Evolutionary conservation across 2,113 vertebrate genomes (phyloP).

Genomic region (Thryonomys swinderianus): DNA sequence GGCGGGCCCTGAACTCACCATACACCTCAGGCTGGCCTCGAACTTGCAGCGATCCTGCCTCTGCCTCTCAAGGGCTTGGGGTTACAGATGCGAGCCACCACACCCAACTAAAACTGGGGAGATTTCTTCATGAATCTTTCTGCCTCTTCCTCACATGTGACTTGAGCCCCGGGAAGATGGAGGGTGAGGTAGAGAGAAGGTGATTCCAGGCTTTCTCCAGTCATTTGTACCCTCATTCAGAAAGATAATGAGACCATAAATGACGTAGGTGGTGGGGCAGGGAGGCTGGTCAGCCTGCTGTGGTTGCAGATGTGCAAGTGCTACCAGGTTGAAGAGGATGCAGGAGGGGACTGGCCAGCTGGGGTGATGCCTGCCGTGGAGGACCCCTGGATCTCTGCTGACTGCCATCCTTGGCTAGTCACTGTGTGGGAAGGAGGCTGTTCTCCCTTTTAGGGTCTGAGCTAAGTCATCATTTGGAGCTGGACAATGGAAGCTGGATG

Average conservation of each 20-base stretch:
- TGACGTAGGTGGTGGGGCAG: background rate
- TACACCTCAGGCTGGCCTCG: no score
- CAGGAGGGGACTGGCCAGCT: background rate
- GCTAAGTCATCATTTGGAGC: background rate
- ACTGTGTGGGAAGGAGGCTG: background rate
- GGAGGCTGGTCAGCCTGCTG: background rate
- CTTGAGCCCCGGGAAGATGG: background rate
- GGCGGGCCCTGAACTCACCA: no score
- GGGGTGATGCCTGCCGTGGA: background rate
- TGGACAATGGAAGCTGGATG: background rate
- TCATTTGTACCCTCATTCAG: slow-evolving; percentile 29
- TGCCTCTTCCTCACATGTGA: background rate
- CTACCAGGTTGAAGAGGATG: background rate
- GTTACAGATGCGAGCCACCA: no score
- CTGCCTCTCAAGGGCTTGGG: no score
- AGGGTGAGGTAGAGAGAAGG: background rate
- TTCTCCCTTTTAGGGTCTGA: background rate
- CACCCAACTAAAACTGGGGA: background rate
- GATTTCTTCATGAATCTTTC: background rate
- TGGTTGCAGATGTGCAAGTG: fast-evolving
- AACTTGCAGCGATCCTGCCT: no score
- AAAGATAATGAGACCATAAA: slow-evolving; percentile 11
- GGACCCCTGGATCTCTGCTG: background rate
- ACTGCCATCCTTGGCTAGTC: background rate
- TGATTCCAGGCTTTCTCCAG: background rate